Percentiles rank a stretch among this genome's conserved stretches.
phyloP scores from a whole-genome alignment of 2,113 vertebrate species.

The Plestiodon gilberti region DNA sequence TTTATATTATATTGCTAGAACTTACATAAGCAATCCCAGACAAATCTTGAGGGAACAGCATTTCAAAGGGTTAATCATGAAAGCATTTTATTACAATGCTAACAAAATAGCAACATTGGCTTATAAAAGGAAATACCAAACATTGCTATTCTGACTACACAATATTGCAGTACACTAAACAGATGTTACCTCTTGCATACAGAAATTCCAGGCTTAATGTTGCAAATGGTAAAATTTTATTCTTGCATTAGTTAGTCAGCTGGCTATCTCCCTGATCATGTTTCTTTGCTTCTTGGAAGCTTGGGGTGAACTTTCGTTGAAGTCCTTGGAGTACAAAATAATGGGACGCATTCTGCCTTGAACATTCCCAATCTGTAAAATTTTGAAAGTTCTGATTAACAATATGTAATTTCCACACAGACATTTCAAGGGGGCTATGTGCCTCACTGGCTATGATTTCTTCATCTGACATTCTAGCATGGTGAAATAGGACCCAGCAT shows the following conservation, averaged over 20 bases:
- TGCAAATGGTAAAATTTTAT: background rate
- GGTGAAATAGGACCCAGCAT: background rate
- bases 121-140: slow-evolving; percentile 17
- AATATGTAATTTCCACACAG: background rate
- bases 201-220: background rate
- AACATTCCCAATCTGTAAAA: background rate
- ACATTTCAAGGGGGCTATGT: background rate
- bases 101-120: slow-evolving; percentile 1
- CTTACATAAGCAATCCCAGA: background rate
- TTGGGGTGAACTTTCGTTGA: background rate
- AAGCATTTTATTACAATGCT: slow-evolving; percentile 20
- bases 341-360: background rate
- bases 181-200: background rate
- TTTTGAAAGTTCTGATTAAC: background rate
- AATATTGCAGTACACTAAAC: background rate
- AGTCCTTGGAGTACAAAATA: background rate
- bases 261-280: background rate
- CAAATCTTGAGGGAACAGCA: background rate
- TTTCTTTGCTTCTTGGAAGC: background rate
- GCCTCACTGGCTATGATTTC: background rate
- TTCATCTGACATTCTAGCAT: background rate
- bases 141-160: background rate
- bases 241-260: background rate
- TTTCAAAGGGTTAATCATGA: background rate
- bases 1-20: background rate